Evolutionary conservation across 2,113 vertebrate species (phyloP).

Genomic region (Pygoscelis adeliae): DNA sequence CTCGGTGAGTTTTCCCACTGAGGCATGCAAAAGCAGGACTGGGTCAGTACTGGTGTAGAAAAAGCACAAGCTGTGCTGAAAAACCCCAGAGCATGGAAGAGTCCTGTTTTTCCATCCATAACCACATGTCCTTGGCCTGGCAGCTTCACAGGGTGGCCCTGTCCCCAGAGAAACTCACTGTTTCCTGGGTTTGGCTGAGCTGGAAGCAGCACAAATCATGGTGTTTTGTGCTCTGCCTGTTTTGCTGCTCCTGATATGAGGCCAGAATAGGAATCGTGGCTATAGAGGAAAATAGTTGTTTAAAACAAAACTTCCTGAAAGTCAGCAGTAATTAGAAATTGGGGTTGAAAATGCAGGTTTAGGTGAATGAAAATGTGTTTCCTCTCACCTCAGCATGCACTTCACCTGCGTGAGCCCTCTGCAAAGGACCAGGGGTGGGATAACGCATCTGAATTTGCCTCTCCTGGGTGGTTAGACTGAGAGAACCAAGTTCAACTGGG

Average conservation of each 20-base stretch:
- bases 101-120: neutral
- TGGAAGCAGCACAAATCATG: neutral
- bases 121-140: neutral
- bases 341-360: neutral
- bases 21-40: neutral
- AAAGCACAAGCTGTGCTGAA: neutral
- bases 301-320: neutral
- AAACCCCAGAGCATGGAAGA: neutral
- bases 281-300: neutral
- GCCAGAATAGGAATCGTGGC: fast-evolving
- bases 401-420: neutral
- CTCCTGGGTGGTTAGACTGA: neutral
- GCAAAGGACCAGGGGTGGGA: neutral
- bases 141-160: neutral
- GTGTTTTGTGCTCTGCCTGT: neutral
- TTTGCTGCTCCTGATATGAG: neutral
- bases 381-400: neutral
- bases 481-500: neutral
- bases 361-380: neutral
- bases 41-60: neutral
- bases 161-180: neutral
- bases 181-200: neutral
- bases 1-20: neutral
- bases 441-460: neutral
- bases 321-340: neutral